Base-by-base conservation (phyloP, 2,888 invertebrate genomes). In the Leptarthrus brevirostris region DNA sequence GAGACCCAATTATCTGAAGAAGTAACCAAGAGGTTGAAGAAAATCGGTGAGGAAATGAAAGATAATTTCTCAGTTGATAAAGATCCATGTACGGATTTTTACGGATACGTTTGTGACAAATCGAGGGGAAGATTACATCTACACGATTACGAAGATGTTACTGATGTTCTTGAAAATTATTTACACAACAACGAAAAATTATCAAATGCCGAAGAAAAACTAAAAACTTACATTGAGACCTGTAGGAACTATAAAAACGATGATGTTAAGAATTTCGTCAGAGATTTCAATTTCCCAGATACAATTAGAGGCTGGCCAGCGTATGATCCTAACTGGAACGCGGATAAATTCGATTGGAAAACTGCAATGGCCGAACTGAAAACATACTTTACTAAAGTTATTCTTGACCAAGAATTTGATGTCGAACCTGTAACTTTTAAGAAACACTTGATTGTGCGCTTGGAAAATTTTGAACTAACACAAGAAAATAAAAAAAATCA, bases 301-400 rank as follows among this genome's bases (percentile, higher is more conserved):
- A 12, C 40, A 3, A 40, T 36, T 34, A 36, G 58, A 18, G 36
- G 58, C 4, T 58, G 58, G 58, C 58, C 58, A 2, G 58, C 58
- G 3, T 58, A 36, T n/a, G 36, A 58, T 36, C 10, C 34, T 5
- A 36, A 58, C 2, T 58, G 58, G 58, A 58, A 12, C 12, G 10
- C 40, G 3, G 58, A 47, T 14, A 47, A 47, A 44, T 64, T 44
- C 24, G 24, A 64, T 24, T 20, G 44, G 10, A 12, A 64, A 22
- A 14, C 6, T n/a, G 64, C 44, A 12, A 64, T 64, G 22, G 47
- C 64, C 5, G 64, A 64, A 24, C 22, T 64, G 1, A 6, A 10
- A 0, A 22, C 8, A 0, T 20, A 44, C 10, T 10, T 22, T 8
- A n/a, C 20, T 1, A 20, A 22, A 14, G 64, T 64, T 16, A 4